Base-by-base conservation (phyloP, 2,888 invertebrate species). In the Apotomis turbidana region DNA sequence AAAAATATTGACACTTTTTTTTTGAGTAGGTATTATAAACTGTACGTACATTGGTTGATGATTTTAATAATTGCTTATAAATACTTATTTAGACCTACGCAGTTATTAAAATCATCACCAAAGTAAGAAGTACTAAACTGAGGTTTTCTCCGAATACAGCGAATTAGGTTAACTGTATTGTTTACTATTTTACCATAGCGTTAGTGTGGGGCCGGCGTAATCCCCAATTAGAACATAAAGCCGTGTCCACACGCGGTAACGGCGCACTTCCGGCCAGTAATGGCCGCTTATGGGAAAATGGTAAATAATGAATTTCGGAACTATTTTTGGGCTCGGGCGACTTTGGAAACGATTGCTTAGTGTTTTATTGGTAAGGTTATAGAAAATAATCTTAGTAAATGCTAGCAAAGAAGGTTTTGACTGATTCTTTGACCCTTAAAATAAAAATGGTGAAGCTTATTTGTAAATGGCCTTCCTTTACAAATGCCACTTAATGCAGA, bases 201-300 rank as follows among this genome's bases (percentile, higher is more conserved):
- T 52, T 63, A 44, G 66, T 57, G 66, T 66, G 57, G n/a, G 10
- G 55, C 27, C 46, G 27, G 27, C 57, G 44, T 51, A 62, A 70
- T 54, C 62, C 49, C 66, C 66, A 66, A 64, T 66, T 71, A 60
- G 66, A 55, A 52, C 66, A 66, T 66, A 71, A 71, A 59, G 70
- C 70, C 70, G 13, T 66, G 71, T 71, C 59, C 71, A 61, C 71
- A 71, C 70, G 70, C 63, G 64, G 58, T 60, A 64, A 70, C 64
- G 63, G 63, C 70, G 41, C 36, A 55, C 61, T 66, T 70, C 70
- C 70, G 70, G 36, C 36, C 64, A 3, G 51, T 71, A 68, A 71
- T 68, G 71, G 67, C 13, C 44, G 38, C n/a, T 41, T 60, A 64
- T 63, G 64, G 59, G 60, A 36, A 60, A 66, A 71, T 41, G 71